Percentiles rank a stretch among this genome's conserved stretches.
Conservation (phyloP, 2,888 invertebrate species). For the Eupithecia subfuscata region DNA sequence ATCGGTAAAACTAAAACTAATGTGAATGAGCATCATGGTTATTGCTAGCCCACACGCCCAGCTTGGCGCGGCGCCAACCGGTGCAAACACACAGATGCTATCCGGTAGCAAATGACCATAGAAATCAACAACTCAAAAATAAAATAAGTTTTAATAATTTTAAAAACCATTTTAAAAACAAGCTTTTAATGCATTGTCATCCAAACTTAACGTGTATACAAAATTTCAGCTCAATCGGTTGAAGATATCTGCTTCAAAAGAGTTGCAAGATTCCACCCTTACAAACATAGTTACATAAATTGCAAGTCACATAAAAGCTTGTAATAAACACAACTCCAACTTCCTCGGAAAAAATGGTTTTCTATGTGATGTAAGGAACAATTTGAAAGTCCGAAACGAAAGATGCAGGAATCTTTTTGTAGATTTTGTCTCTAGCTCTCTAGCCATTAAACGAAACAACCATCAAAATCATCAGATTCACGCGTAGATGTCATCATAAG, state of each 20-base stretch:
- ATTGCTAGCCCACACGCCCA: conserved; percentile 36
- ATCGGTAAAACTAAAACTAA: conserved; percentile 6
- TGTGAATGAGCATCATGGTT: conserved; percentile 21
- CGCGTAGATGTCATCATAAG: not conserved
- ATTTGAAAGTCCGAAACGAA: not conserved
- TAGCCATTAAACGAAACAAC: not conserved
- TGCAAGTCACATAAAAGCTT: too few species aligned
- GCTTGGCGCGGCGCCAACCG: conserved; percentile 39
- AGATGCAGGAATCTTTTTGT: not conserved
- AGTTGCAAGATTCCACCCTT: too few species aligned
- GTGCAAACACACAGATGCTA: conserved; percentile 30
- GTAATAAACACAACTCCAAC: not conserved
- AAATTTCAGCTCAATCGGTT: too few species aligned
- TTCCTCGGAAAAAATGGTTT: not conserved
- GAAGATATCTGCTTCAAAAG: too few species aligned
- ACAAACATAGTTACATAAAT: too few species aligned
- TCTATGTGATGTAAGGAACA: not conserved
- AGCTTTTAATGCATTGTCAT: too few species aligned
- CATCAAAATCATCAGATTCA: not conserved
- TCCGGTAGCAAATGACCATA: conserved; percentile 29
- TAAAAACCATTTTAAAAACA: too few species aligned
- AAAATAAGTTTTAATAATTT: too few species aligned
- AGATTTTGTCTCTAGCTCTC: not conserved
- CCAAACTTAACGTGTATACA: too few species aligned
- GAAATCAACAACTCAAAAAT: conserved; percentile 19